Conservation (phyloP, 2,113 vertebrate species). For the Gymnarchus niloticus region DNA sequence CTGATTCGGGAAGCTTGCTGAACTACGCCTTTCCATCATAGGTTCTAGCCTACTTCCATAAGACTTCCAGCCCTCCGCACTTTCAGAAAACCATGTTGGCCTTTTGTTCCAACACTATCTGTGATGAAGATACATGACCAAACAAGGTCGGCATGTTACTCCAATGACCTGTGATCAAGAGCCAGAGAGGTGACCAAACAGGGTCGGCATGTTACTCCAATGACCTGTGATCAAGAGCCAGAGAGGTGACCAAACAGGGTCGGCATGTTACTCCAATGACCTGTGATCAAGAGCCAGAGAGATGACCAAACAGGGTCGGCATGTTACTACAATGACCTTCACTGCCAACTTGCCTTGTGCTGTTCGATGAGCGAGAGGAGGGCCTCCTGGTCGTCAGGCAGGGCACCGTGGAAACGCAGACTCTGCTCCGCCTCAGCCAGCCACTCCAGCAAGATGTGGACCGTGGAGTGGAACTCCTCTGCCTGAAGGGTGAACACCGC, state of each 20-base stretch:
- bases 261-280: background rate
- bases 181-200: too few species aligned
- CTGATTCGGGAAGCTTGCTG: background rate
- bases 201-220: too few species aligned
- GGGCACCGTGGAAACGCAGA: slow-evolving; percentile 87
- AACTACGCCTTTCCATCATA: too few species aligned
- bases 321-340: background rate
- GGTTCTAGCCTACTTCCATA: too few species aligned
- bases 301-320: background rate
- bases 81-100: background rate
- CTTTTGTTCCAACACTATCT: background rate
- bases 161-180: too few species aligned
- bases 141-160: too few species aligned
- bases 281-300: too few species aligned
- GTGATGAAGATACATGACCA: too few species aligned
- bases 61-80: too few species aligned
- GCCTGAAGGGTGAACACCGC: slow-evolving; percentile 61
- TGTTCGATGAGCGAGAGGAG: slow-evolving; percentile 80
- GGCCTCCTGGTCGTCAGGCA: slow-evolving; percentile 92
- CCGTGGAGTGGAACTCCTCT: slow-evolving; percentile 92
- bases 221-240: too few species aligned
- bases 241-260: background rate
- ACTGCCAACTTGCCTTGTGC: slow-evolving; percentile 70
- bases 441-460: slow-evolving; percentile 92
- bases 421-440: slow-evolving; percentile 91